Evolutionary conservation across 2,113 vertebrate species (phyloP).

Genomic region (Bufo gargarizans): DNA sequence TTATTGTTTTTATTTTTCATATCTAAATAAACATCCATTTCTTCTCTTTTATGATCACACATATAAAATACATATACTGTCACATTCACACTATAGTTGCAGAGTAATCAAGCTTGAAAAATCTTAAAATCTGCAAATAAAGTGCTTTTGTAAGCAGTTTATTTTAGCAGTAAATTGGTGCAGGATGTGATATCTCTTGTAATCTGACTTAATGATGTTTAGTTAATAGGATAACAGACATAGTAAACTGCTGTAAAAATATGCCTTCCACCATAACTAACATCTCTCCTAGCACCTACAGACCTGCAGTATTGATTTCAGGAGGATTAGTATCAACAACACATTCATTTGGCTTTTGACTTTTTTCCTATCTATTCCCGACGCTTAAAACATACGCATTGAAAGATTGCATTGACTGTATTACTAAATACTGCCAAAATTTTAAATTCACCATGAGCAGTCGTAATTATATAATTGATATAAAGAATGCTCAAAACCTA

Average conservation of each 20-base stretch:
- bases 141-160: slow-evolving; percentile 25
- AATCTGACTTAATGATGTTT: slow-evolving; percentile 37
- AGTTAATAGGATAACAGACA: slow-evolving; percentile 30
- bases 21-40: too few relatives aligned
- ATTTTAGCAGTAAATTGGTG: slow-evolving; percentile 37
- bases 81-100: background rate
- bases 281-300: slow-evolving; percentile 43
- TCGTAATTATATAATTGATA: background rate
- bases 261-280: slow-evolving; percentile 41
- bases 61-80: too few relatives aligned
- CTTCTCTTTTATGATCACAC: too few relatives aligned
- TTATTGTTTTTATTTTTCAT: too few relatives aligned
- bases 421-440: background rate
- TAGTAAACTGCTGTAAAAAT: slow-evolving; percentile 24
- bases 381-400: background rate
- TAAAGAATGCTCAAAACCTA: background rate
- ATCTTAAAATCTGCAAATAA: background rate
- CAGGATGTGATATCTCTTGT: slow-evolving; percentile 27
- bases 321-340: slow-evolving; percentile 25
- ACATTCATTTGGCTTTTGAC: background rate
- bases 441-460: background rate
- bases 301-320: slow-evolving; percentile 7
- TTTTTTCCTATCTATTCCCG: background rate
- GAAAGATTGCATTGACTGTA: background rate
- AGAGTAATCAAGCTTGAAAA: background rate